Conservation (phyloP, 1,140 invertebrate species). For the Drosophila sp. region DNA sequence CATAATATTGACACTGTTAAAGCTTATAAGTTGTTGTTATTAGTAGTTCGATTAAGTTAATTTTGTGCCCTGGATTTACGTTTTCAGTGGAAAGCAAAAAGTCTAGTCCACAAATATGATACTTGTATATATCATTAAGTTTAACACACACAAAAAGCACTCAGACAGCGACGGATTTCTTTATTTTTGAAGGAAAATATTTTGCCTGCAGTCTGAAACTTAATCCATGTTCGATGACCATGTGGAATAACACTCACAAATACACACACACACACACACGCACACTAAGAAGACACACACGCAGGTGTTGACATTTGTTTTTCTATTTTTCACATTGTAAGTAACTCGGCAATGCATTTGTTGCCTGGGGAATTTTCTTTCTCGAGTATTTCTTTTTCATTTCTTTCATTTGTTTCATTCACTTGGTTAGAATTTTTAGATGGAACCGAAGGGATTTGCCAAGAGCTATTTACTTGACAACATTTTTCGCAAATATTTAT, state of each 20-base stretch:
- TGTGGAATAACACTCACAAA: constrained; percentile 15
- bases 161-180: constrained; percentile 39
- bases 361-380: constrained; percentile 38
- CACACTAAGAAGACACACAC: not conserved
- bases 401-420: constrained; percentile 17
- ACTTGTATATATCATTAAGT: constrained; percentile 2
- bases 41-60: no score
- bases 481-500: constrained; percentile 60
- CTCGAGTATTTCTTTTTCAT: constrained; percentile 25
- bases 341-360: constrained; percentile 27
- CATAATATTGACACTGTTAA: not conserved
- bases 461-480: constrained; percentile 43
- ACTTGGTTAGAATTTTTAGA: constrained; percentile 23
- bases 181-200: constrained; percentile 4
- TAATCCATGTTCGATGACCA: constrained; percentile 43
- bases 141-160: constrained; percentile 31
- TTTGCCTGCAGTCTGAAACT: constrained; percentile 41
- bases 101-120: constrained; percentile 23
- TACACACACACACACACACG: constrained; percentile 23
- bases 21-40: not conserved
- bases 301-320: constrained; percentile 18
- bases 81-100: not conserved
- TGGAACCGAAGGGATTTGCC: constrained; percentile 33
- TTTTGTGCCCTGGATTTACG: not conserved
- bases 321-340: constrained; percentile 9